phyloP scores from a whole-genome alignment of 2,888 invertebrate species.

The Lithophane leautieri region DNA sequence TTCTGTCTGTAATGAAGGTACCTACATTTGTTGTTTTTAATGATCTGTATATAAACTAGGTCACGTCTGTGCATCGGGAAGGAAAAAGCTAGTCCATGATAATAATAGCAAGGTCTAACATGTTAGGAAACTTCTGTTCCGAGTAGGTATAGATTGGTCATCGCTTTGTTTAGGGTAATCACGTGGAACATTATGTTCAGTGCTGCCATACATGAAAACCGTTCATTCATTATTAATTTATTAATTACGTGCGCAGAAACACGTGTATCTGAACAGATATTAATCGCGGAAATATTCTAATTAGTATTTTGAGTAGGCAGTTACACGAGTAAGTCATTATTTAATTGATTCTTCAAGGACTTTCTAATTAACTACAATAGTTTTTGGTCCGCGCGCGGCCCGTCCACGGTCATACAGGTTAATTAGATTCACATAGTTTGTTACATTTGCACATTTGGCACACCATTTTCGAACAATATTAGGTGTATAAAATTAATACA shows the following conservation, averaged over 20 bases:
- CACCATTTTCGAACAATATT: not conserved
- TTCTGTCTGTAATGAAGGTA: conserved; percentile 44
- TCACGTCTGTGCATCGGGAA: conserved; percentile 48
- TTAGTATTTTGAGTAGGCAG: conserved; percentile 7
- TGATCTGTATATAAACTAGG: conserved; percentile 54
- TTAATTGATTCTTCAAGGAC: too few species aligned
- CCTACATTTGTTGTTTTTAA: conserved; percentile 30
- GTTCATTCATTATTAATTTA: conserved; percentile 41
- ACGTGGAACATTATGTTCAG: conserved; percentile 19
- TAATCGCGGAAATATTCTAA: conserved; percentile 19
- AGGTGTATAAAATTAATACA: too few species aligned
- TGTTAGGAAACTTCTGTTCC: conserved; percentile 16
- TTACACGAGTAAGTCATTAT: not conserved
- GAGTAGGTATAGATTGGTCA: conserved; percentile 33
- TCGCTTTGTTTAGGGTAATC: conserved; percentile 43
- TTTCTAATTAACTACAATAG: too few species aligned
- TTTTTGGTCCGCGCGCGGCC: too few species aligned
- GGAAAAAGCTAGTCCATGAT: conserved; percentile 51
- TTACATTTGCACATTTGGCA: not conserved
- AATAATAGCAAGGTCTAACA: conserved; percentile 37
- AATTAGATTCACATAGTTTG: conserved; percentile 7
- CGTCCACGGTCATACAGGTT: too few species aligned
- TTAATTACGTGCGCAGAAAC: conserved; percentile 23
- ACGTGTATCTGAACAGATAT: conserved; percentile 29
- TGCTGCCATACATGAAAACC: conserved; percentile 37